Percentiles rank a stretch among this genome's conserved stretches.
phyloP scores from a whole-genome alignment of 2,888 invertebrate species.

The Blastobasis lacticolella region DNA sequence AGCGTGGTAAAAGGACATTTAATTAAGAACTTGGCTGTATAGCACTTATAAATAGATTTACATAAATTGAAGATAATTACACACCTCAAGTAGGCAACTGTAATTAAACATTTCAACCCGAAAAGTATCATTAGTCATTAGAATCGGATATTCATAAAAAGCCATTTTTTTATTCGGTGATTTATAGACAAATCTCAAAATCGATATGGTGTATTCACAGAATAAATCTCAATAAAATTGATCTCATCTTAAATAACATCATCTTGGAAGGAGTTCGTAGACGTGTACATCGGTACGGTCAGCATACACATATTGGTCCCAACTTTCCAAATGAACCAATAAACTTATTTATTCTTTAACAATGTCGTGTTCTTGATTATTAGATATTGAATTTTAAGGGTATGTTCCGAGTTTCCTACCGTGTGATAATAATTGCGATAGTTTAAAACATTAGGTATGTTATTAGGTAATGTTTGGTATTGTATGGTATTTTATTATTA shows the following conservation, averaged over 20 bases:
- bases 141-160: slow-evolving; percentile 35
- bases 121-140: slow-evolving; percentile 19
- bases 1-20: background rate
- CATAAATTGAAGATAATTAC: slow-evolving; percentile 1
- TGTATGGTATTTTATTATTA: no score
- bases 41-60: background rate
- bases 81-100: background rate
- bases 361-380: no score
- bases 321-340: background rate
- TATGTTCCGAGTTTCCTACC: no score
- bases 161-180: slow-evolving; percentile 35
- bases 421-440: no score
- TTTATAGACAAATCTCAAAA: slow-evolving; percentile 52
- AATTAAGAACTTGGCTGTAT: no score
- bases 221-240: slow-evolving; percentile 70
- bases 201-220: slow-evolving; percentile 49
- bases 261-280: slow-evolving; percentile 42
- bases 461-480: no score
- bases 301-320: slow-evolving; percentile 23
- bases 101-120: slow-evolving; percentile 3
- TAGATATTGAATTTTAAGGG: no score
- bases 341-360: background rate
- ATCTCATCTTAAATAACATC: slow-evolving; percentile 67
- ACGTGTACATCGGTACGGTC: slow-evolving; percentile 33
- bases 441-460: no score